Evolutionary conservation across 2,113 vertebrate species (phyloP), one percentile per base, ranked within the genome.

Genomic region (Nesoenas mayeri): DNA sequence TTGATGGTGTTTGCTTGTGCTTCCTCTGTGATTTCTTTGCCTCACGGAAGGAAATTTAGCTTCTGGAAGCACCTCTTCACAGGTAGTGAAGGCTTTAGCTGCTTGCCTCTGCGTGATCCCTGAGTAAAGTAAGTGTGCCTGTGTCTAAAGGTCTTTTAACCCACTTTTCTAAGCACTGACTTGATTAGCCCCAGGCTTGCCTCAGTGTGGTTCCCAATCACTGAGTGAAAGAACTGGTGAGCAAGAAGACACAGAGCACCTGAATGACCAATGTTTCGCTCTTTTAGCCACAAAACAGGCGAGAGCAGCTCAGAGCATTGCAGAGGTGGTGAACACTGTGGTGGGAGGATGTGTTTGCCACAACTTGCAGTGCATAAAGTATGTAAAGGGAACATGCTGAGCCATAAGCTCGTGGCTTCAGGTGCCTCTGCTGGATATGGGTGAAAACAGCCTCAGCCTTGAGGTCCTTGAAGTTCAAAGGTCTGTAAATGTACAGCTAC

Each of bases 281-380:
- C 56, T 86, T 79, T 53, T 32, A 85, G 67, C 89, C 75, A 77
- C 85, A 73, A 11, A 80, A 70, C 51, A 88, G 72, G 85, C 32
- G 81, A 88, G 77, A 85, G 56, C 85, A 88, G 48, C 32, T 86
- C 57, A 69, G 72, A 69, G 51, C 44, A 21, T 47, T 80, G 72
- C 65, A 21, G 2, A 31, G 60, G 9, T 60, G 42, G 47, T 60
- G 70, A 74, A 10, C 16, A 2, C 20, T 51, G 7, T 0, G 0
- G 60, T 60, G 81, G 66, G 74, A 93, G 50, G 47, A 91, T 0
- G 0, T 15, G 13, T 79, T 91, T 81, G 61, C n/a, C 50, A 17
- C 50, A 34, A 9, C 26, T 36, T 57, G 65, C 0, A 26, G 85
- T 73, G 28, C n/a, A 28, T 61, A 8, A 80, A 74, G 29, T 70